Percentiles rank a stretch among this genome's conserved stretches.
phyloP scores from a whole-genome alignment of 2,113 vertebrate genomes.

The Eulacestoma nigropectus region DNA sequence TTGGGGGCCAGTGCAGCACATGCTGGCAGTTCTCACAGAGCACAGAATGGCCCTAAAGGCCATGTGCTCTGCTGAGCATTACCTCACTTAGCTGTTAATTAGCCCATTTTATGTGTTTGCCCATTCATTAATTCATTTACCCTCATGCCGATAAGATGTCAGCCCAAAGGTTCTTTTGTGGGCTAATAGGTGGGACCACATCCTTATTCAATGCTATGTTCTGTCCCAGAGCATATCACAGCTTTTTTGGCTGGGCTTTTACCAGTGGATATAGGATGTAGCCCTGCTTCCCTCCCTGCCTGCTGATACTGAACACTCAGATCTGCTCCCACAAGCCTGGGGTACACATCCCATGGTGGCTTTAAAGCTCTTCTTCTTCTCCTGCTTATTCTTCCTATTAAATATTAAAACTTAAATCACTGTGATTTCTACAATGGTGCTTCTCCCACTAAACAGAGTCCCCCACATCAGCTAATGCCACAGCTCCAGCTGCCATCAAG shows the following conservation, averaged over 20 bases:
- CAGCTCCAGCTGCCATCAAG: background rate
- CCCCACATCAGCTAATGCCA: background rate
- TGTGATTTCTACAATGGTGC: background rate
- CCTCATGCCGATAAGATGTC: background rate
- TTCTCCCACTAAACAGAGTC: background rate
- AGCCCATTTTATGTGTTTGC: background rate
- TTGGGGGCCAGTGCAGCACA: background rate
- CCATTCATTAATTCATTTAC: background rate
- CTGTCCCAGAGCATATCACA: background rate
- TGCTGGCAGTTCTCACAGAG: background rate
- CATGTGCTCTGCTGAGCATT: background rate
- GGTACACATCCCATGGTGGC: background rate
- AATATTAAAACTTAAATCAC: background rate
- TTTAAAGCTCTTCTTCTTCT: background rate
- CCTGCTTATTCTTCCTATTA: background rate
- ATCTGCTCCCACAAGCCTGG: background rate
- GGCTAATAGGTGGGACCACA: background rate
- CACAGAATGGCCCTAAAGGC: background rate
- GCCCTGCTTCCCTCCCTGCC: background rate
- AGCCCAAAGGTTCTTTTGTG: background rate
- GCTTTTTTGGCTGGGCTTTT: background rate
- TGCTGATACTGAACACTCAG: background rate
- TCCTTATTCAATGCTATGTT: background rate
- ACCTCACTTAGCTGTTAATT: background rate
- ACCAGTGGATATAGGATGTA: fast-evolving